phyloP scores from a whole-genome alignment of 2,888 invertebrate genomes.

The Caenorhabditis sp. region DNA sequence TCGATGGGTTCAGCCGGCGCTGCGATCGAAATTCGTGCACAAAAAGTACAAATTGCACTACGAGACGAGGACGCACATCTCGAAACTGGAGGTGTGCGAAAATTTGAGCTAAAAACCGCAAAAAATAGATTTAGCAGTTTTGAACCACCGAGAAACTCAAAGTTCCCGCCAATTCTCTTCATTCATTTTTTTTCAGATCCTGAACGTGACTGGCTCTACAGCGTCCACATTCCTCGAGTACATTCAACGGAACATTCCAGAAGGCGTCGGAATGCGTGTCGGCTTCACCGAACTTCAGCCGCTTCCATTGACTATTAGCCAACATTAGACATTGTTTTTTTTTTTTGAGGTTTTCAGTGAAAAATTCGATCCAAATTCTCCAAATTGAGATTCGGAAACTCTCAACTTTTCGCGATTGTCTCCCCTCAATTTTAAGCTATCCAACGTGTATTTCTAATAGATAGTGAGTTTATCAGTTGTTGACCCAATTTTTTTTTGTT shows the following conservation, averaged over 20 bases:
- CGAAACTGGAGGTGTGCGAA: constrained; percentile 87
- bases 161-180: no score
- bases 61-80: constrained; percentile 94
- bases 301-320: constrained; percentile 74
- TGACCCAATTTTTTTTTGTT: no score
- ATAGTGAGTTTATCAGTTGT: no score
- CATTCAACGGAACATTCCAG: constrained; percentile 95
- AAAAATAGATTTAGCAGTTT: constrained; percentile 80
- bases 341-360: neutral
- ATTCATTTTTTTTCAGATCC: constrained; percentile 87
- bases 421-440: no score
- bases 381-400: no score
- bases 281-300: constrained; percentile 77
- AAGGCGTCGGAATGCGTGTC: constrained; percentile 94
- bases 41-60: constrained; percentile 97
- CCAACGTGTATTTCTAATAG: no score
- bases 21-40: constrained; percentile 92
- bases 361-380: no score
- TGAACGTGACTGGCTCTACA: constrained; percentile 94
- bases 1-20: constrained; percentile 86
- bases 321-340: constrained; percentile 8
- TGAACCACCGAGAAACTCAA: no score
- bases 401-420: no score
- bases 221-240: constrained; percentile 97
- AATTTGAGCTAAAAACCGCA: neutral